Percentiles rank a stretch among this genome's conserved stretches.
These are phyloP conservation scores for Pagrus major DNA, from an alignment of 2,113 vertebrate genomes.

Conservation along the genomic window DNA sequence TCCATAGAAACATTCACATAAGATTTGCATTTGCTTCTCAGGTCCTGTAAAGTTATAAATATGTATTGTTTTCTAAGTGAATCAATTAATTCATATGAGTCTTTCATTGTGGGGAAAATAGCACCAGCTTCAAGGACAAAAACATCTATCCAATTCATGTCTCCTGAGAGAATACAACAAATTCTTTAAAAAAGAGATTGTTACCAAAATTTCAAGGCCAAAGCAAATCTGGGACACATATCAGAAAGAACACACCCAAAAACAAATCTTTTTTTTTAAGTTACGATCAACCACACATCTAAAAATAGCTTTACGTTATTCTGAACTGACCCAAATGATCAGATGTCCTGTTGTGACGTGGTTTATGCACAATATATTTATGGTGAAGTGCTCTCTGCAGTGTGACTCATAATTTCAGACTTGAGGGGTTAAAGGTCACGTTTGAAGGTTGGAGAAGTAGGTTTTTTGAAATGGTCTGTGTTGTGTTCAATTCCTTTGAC, in stretches of 20 bases:
- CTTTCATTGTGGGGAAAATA: constrained; percentile 34
- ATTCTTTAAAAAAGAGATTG: constrained; percentile 16
- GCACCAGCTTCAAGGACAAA: constrained; percentile 47
- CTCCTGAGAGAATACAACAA: constrained; percentile 29
- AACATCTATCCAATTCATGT: constrained; percentile 38
- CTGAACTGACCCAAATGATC: background rate
- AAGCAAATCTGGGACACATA: background rate
- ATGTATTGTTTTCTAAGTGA: constrained; percentile 59
- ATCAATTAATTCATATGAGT: constrained; percentile 52
- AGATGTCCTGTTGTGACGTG: background rate
- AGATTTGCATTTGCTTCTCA: constrained; percentile 34
- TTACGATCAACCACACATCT: background rate
- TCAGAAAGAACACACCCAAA: background rate
- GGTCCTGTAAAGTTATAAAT: constrained; percentile 41
- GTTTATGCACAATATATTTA: background rate
- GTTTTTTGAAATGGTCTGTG: background rate
- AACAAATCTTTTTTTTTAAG: background rate
- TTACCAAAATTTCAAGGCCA: constrained; percentile 16
- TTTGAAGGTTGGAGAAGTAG: constrained; percentile 2
- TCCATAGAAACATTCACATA: constrained; percentile 3
- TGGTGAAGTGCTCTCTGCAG: background rate
- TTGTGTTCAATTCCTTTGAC: constrained; percentile 30
- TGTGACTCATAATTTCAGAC: background rate
- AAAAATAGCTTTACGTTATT: constrained; percentile 1
- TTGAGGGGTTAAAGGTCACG: background rate